These are phyloP conservation scores for Tridacna crocea DNA, from an alignment of 2,888 invertebrate species.

Conservation along the genomic window DNA sequence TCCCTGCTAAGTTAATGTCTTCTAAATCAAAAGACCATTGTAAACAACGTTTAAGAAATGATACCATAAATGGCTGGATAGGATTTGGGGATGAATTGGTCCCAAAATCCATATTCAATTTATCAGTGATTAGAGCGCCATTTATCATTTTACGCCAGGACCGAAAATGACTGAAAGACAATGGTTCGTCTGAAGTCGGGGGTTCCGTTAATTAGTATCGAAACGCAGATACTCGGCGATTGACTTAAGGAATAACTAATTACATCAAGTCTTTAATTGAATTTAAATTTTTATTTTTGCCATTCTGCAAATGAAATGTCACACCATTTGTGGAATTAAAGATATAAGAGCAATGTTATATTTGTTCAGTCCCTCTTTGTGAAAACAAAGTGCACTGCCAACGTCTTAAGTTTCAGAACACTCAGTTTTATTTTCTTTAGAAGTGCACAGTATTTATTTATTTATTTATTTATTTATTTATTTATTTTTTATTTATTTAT, in stretches of 20 bases:
- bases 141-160: constrained; percentile 34
- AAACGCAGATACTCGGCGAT: constrained; percentile 14
- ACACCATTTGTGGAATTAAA: constrained; percentile 29
- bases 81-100: constrained; percentile 10
- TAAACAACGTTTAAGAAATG: constrained; percentile 36
- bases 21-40: constrained; percentile 58
- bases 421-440: no score
- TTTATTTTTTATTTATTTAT: no score
- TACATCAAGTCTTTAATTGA: constrained; percentile 35
- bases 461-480: no score
- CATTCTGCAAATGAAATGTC: constrained; percentile 23
- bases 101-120: constrained; percentile 63
- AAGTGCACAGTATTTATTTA: no score
- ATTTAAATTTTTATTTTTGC: constrained; percentile 38
- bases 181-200: constrained; percentile 14
- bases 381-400: not conserved
- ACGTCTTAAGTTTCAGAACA: no score
- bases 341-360: constrained; percentile 15
- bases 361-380: not conserved
- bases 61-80: constrained; percentile 43
- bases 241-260: constrained; percentile 9
- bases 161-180: constrained; percentile 21
- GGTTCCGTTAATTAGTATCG: constrained; percentile 22
- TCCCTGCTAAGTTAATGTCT: constrained; percentile 48
- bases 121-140: constrained; percentile 54